Percentiles rank a stretch among this genome's conserved stretches.
Evolutionary conservation across 2,888 invertebrate genomes (phyloP).

Genomic region (Ceratothoa steindachneri): DNA sequence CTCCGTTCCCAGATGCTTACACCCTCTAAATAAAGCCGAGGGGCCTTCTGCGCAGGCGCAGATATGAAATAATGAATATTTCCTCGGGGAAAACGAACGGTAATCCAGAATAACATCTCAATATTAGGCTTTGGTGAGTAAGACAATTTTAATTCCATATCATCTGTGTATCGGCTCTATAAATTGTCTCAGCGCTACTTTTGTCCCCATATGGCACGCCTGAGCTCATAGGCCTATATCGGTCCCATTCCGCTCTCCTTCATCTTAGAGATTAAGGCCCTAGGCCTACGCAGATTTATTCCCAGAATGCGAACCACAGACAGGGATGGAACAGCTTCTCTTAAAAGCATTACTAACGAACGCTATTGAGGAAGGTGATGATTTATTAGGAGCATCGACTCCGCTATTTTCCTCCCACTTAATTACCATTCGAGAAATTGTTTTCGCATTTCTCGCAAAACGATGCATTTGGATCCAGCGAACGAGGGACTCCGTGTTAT

Average conservation of each 20-base stretch:
- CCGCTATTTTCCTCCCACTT: too few relatives aligned
- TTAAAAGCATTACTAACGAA: slow-evolving; percentile 8
- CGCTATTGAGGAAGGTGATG: neutral
- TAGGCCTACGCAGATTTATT: slow-evolving; percentile 9
- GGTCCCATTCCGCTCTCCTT: slow-evolving; percentile 4
- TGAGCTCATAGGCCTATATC: neutral
- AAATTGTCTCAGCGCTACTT: neutral
- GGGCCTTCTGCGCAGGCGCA: neutral
- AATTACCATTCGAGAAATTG: too few relatives aligned
- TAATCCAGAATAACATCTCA: neutral
- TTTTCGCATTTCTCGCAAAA: too few relatives aligned
- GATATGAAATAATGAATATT: neutral
- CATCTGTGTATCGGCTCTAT: slow-evolving; percentile 3
- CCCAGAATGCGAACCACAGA: neutral
- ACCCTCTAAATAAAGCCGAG: too few relatives aligned
- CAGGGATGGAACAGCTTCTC: neutral
- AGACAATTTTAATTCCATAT: slow-evolving; percentile 10
- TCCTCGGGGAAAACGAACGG: neutral
- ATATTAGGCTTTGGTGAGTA: neutral
- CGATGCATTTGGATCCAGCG: too few relatives aligned
- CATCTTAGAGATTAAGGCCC: slow-evolving; percentile 9
- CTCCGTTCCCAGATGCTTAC: too few relatives aligned
- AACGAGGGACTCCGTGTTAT: too few relatives aligned
- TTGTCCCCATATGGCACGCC: slow-evolving; percentile 2
- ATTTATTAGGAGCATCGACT: neutral